phyloP scores from a whole-genome alignment of 2,113 vertebrate genomes.

The Oryzias curvinotus region DNA sequence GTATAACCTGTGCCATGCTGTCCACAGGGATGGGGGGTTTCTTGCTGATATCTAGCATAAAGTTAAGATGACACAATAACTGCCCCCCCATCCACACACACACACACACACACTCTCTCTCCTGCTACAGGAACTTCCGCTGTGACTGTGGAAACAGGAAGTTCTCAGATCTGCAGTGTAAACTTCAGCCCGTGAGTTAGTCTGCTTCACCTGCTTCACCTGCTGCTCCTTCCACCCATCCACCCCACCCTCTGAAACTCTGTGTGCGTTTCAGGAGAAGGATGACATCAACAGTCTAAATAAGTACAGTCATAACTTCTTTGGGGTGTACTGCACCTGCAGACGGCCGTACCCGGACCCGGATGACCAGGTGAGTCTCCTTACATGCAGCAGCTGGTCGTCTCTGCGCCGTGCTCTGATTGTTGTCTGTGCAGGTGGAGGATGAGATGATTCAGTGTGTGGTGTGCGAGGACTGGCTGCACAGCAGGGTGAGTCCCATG shows the following conservation, averaged over 20 bases:
- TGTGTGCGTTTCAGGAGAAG: conserved; percentile 83
- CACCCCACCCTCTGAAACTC: background rate
- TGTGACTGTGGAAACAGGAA: conserved; percentile 97
- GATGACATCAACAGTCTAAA: conserved; percentile 85
- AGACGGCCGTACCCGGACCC: conserved; percentile 95
- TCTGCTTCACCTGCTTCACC: background rate
- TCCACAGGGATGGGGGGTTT: no score
- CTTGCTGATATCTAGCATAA: no score
- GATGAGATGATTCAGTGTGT: conserved; percentile 99
- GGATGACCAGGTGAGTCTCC: conserved; percentile 88
- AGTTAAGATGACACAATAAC: no score
- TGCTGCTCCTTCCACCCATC: background rate
- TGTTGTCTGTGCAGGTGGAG: conserved; percentile 64
- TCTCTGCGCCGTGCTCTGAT: background rate
- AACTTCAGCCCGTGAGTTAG: conserved; percentile 86
- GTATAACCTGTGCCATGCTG: conserved; percentile 53
- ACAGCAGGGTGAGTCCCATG: conserved; percentile 87
- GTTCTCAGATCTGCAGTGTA: conserved; percentile 91
- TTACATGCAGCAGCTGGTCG: background rate
- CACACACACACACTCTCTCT: no score
- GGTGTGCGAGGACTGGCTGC: conserved; percentile 98
- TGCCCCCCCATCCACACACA: no score
- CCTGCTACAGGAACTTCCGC: conserved; percentile 85
- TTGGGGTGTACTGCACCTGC: conserved; percentile 92
- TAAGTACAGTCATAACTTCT: conserved; percentile 97